A percentile compares a stretch with the other conserved stretches of the same genome.
These are phyloP conservation scores for Halocynthia roretzi DNA, from an alignment of 23 tunicate genomes.

Conservation along the genomic window DNA sequence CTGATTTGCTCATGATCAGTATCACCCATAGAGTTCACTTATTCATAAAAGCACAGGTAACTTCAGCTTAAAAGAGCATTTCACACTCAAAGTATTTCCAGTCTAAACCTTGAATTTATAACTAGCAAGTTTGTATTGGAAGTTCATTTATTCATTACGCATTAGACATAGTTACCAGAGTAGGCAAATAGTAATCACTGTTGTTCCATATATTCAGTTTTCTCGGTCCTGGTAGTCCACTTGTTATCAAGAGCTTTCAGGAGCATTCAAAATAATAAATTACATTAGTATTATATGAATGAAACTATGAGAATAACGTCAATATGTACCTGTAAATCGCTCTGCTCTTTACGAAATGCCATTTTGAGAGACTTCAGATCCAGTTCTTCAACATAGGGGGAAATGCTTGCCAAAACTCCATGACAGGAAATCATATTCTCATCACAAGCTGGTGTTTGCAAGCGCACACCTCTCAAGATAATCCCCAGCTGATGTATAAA, in stretches of 20 bases:
- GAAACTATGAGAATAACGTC: no score
- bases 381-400: conserved; percentile 39
- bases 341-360: conserved; percentile 66
- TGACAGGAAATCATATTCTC: conserved; percentile 25
- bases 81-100: no score
- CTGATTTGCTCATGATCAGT: no score
- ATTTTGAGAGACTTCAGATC: conserved; percentile 67
- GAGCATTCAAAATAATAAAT: no score
- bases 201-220: conserved; percentile 45
- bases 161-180: conserved; percentile 26
- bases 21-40: no score
- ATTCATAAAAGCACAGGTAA: no score
- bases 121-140: no score
- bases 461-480: conserved; percentile 22
- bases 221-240: conserved; percentile 64
- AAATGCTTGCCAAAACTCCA: conserved; percentile 30
- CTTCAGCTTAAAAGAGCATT: no score
- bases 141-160: no score
- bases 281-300: no score
- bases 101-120: no score
- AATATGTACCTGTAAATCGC: conserved; percentile 43
- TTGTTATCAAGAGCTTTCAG: conserved; percentile 45
- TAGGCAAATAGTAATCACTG: conserved; percentile 60
- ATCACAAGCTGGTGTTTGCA: conserved; percentile 30
- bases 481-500: conserved; percentile 18